phyloP scores from a whole-genome alignment of 2,113 vertebrate genomes.

The Chloropsis cyanopogon region DNA sequence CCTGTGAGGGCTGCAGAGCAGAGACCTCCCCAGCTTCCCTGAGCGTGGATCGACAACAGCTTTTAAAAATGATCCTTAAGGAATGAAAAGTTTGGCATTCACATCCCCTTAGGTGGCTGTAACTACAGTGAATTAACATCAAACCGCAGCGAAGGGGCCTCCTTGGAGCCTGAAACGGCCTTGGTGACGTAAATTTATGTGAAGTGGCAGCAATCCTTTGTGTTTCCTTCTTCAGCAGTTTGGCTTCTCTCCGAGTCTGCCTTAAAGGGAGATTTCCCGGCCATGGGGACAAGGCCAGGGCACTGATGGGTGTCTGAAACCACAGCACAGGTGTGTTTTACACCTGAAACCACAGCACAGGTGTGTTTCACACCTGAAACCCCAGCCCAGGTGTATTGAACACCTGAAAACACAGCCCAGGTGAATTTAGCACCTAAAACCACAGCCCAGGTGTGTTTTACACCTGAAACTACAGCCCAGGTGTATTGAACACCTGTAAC shows the following conservation, averaged over 20 bases:
- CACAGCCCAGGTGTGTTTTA: not conserved
- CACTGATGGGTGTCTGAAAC: not conserved
- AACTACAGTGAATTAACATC: not conserved
- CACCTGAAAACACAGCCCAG: no score
- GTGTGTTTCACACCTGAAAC: not conserved
- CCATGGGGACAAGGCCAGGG: not conserved
- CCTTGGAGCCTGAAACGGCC: not conserved
- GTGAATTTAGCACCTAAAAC: no score
- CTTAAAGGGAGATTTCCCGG: not conserved
- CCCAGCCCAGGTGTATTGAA: no score
- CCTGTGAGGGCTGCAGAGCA: not conserved
- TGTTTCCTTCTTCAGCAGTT: not conserved
- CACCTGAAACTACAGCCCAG: accelerated
- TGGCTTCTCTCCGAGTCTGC: not conserved
- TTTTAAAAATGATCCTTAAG: not conserved
- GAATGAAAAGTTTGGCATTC: not conserved
- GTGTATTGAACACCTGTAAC: not conserved
- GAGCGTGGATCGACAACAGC: not conserved
- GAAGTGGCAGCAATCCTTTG: not conserved
- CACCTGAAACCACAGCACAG: not conserved
- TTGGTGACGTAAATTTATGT: not conserved
- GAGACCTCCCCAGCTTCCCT: not conserved
- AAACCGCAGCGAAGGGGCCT: not conserved
- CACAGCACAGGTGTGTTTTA: not conserved
- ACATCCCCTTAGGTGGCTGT: not conserved